Percentiles rank a stretch among this genome's conserved stretches.
Conservation (phyloP, 2,797 vertebrate genomes). For the Hydrolagus colliei region DNA sequence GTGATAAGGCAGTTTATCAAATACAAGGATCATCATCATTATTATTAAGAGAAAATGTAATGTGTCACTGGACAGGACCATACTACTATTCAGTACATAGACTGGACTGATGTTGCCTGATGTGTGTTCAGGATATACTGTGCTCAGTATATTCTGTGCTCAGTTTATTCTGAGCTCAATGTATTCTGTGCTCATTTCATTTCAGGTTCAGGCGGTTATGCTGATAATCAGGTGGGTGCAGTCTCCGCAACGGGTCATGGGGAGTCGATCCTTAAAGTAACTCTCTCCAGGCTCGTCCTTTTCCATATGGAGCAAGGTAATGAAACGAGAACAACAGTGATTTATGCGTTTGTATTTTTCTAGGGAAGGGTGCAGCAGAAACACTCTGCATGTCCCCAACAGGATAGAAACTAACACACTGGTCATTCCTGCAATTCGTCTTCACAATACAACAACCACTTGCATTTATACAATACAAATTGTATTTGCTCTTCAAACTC, state of each 20-base stretch:
- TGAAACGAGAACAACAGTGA: slow-evolving; percentile 40
- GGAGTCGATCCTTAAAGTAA: slow-evolving; percentile 63
- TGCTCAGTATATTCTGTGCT: neutral
- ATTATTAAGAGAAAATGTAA: neutral
- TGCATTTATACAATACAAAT: neutral
- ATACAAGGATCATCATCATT: neutral
- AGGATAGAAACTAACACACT: slow-evolving; percentile 35
- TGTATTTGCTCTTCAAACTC: neutral
- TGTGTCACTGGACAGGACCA: neutral
- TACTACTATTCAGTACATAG: too few relatives aligned
- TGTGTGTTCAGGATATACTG: too few relatives aligned
- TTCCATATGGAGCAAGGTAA: slow-evolving; percentile 61
- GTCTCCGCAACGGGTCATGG: slow-evolving; percentile 56
- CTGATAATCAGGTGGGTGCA: slow-evolving; percentile 52
- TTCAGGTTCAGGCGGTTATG: slow-evolving; percentile 53
- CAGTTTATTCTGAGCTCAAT: neutral
- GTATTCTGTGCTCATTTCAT: neutral
- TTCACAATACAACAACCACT: too few relatives aligned
- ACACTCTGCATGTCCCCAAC: slow-evolving; percentile 25
- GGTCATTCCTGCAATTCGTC: slow-evolving; percentile 31
- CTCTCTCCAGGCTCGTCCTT: slow-evolving; percentile 56
- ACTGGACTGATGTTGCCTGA: too few relatives aligned
- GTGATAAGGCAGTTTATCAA: too few relatives aligned
- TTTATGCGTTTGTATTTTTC: slow-evolving; percentile 36
- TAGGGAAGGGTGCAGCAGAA: slow-evolving; percentile 39